phyloP scores from a whole-genome alignment of 2,113 vertebrate genomes.

The Pterophyllum scalare region DNA sequence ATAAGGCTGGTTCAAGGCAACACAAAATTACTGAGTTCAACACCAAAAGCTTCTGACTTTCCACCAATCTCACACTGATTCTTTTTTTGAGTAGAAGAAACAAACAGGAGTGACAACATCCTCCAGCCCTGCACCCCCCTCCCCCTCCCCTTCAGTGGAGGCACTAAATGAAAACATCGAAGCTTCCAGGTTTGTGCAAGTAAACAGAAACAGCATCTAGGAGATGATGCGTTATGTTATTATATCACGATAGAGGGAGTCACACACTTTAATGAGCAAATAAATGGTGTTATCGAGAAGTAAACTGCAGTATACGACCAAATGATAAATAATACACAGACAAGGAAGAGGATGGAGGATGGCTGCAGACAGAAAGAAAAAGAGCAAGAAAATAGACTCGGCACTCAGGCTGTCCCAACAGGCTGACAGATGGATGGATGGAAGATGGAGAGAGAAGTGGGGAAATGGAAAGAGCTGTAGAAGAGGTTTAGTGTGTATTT shows the following conservation, averaged over 20 bases:
- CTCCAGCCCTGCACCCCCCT: not conserved
- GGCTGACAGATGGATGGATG: conserved; percentile 12
- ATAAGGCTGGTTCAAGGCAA: not conserved
- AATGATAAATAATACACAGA: not conserved
- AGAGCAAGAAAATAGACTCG: not conserved
- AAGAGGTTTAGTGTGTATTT: conserved; percentile 15
- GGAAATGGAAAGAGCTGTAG: conserved; percentile 3
- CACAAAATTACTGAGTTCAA: not conserved
- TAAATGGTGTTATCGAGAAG: not conserved
- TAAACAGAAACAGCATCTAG: not conserved
- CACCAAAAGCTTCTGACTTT: not conserved
- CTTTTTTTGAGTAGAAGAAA: not conserved
- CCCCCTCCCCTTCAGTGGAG: not conserved
- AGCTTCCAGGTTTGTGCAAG: conserved; percentile 1
- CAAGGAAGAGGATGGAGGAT: not conserved
- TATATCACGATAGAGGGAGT: not conserved
- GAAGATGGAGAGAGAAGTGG: conserved; percentile 18
- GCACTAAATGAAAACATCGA: conserved; percentile 1
- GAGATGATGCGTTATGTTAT: conserved; percentile 1
- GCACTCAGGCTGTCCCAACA: not conserved
- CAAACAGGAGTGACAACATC: not conserved
- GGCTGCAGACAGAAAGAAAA: not conserved
- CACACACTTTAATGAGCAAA: conserved; percentile 8
- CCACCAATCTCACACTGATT: not conserved
- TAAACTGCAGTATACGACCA: not conserved